Evolutionary conservation across 2,888 invertebrate species (phyloP), one percentile per base, ranked within the genome.

Genomic region (Lithophane leautieri): DNA sequence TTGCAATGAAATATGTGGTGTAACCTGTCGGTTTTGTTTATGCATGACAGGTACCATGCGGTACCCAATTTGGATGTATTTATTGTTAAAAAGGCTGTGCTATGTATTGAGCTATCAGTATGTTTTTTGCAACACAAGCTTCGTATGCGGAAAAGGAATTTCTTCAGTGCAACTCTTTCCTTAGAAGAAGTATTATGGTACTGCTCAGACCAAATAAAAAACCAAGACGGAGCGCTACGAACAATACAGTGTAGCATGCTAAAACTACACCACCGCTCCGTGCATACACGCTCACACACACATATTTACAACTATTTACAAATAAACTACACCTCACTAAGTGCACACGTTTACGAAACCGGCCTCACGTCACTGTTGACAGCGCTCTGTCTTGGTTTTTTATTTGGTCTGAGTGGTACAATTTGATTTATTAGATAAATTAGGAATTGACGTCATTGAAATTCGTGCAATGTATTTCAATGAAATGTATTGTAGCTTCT

Each of bases 11-110:
- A 84, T 79, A 63, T 73, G 67, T 83, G 60, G 65, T 58, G 52
- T 14, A 79, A 84, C 81, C 67, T 84, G 79, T 68, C 74, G 9
- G 79, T n/a, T 68, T 63, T 81, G 80, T 84, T 74, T 79, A 68
- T 68, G 62, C 19, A 60, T 4, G 58, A 44, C 84, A 74, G 67
- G 84, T 84, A 67, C 44, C 67, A 56, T 25, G 62, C 42, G 62
- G 28, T 50, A 22, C 16, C 1, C 11, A 19, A 79, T 60, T 54
- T 44, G n/a, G 19, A 40, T 40, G 34, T 47, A 58, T 68, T 78
- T 77, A n/a, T 66, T 58, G 44, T 70, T 67, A 22, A 9, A 14
- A 67, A 22, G 56, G 34, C 0, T 34, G 9, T 62, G 14, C 9
- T 28, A 3, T 28, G 34, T 22, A 1, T 76, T 34, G 14, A 11